These are phyloP conservation scores for Sisyra terminalis DNA, from an alignment of 2,888 invertebrate genomes.

Conservation along the genomic window DNA sequence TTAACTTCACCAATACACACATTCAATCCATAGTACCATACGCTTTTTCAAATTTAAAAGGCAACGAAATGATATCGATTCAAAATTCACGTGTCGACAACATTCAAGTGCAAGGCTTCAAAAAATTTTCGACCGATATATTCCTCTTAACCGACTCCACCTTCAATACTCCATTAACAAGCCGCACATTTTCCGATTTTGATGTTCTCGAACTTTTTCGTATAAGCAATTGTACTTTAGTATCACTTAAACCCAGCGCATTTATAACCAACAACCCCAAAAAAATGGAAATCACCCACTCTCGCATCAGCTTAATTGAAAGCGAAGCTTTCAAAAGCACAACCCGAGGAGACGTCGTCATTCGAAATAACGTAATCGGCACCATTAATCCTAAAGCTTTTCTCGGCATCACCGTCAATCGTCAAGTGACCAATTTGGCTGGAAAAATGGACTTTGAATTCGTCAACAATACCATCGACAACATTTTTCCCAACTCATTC, in stretches of 20 bases:
- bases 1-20: slow-evolving; percentile 42
- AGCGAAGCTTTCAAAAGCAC: slow-evolving; percentile 46
- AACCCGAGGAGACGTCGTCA: slow-evolving; percentile 41
- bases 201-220: slow-evolving; percentile 48
- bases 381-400: slow-evolving; percentile 43
- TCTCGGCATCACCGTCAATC: slow-evolving; percentile 35
- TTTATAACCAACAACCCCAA: slow-evolving; percentile 47
- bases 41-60: slow-evolving; percentile 55
- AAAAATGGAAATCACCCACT: slow-evolving; percentile 42
- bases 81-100: slow-evolving; percentile 38
- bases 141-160: slow-evolving; percentile 44
- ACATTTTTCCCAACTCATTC: slow-evolving; percentile 38
- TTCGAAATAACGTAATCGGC: slow-evolving; percentile 46
- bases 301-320: slow-evolving; percentile 38
- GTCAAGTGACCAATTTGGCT: slow-evolving; percentile 27
- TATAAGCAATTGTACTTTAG: slow-evolving; percentile 42
- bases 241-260: slow-evolving; percentile 46
- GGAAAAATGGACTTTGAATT: slow-evolving; percentile 37
- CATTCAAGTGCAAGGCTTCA: slow-evolving; percentile 57
- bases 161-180: slow-evolving; percentile 41
- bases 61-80: slow-evolving; percentile 45
- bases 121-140: slow-evolving; percentile 54
- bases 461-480: slow-evolving; percentile 43
- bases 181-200: slow-evolving; percentile 56
- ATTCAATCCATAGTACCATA: slow-evolving; percentile 48